Evolutionary conservation across 2,113 vertebrate species (phyloP).

Genomic region (Odontesthes bonariensis): DNA sequence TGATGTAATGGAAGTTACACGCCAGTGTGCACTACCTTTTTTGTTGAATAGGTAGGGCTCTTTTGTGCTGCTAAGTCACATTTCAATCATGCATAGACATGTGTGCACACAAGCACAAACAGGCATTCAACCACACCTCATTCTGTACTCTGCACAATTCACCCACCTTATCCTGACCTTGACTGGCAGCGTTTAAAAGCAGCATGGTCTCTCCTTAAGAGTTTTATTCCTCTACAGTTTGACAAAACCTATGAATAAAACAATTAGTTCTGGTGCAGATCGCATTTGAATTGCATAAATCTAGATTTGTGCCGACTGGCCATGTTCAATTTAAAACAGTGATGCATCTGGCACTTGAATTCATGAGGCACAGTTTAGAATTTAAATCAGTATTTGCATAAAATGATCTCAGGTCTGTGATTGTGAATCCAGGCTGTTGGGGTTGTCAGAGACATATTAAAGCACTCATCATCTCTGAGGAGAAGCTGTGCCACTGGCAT

Average conservation of each 20-base stretch:
- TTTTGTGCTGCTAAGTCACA: conserved; percentile 29
- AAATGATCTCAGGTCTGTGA: not conserved
- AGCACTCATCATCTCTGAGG: not conserved
- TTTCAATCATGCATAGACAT: conserved; percentile 46
- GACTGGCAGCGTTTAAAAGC: conserved; percentile 22
- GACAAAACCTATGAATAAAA: not conserved
- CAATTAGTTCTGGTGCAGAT: conserved; percentile 2
- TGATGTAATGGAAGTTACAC: conserved; percentile 42
- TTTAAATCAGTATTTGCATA: not conserved
- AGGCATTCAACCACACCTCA: conserved; percentile 11
- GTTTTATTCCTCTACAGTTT: not conserved
- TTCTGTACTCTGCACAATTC: conserved; percentile 19
- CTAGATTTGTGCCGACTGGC: conserved; percentile 1
- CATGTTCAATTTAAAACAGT: conserved; percentile 11
- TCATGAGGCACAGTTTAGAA: conserved; percentile 3
- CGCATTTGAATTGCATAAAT: conserved; percentile 26
- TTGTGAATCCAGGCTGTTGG: not conserved
- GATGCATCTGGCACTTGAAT: not conserved
- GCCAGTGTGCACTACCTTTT: conserved; percentile 31
- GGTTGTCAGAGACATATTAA: not conserved
- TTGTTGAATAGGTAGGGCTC: conserved; percentile 26
- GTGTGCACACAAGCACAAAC: conserved; percentile 5
- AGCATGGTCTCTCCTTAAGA: not conserved
- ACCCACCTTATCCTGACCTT: conserved; percentile 12
- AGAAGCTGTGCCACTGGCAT: not conserved